phyloP scores from a whole-genome alignment of 2,888 invertebrate species.

The Leptopterna dolabrata region DNA sequence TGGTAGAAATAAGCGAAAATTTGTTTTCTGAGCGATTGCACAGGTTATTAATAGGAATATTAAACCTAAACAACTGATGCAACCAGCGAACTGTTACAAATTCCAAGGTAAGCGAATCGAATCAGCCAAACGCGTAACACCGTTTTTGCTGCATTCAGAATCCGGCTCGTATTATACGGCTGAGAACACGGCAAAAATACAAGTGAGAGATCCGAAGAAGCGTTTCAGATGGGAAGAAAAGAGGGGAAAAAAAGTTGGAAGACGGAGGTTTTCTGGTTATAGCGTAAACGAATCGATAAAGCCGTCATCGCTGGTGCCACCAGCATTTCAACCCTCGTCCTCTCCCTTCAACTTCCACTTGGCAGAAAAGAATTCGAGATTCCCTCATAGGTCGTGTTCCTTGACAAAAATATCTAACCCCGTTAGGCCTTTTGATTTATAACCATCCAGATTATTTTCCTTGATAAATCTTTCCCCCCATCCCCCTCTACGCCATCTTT shows the following conservation, averaged over 20 bases:
- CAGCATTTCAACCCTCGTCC: not conserved
- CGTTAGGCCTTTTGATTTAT: slow-evolving; percentile 12
- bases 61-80: not conserved
- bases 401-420: slow-evolving; percentile 16
- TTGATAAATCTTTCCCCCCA: not conserved
- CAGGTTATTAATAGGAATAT: not conserved
- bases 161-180: not conserved
- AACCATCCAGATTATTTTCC: slow-evolving; percentile 16
- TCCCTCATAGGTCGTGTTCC: not conserved
- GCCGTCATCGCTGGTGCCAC: slow-evolving; percentile 17
- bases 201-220: not conserved
- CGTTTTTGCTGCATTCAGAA: not conserved
- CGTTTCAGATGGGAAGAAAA: not conserved
- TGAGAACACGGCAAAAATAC: not conserved
- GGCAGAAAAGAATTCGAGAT: not conserved
- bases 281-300: slow-evolving; percentile 26
- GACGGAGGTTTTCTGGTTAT: not conserved
- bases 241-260: not conserved
- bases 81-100: too few relatives aligned
- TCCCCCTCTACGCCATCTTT: not conserved
- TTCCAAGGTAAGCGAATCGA: too few relatives aligned
- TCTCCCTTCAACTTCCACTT: not conserved
- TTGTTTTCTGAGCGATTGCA: not conserved
- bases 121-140: too few relatives aligned
- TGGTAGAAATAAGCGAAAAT: too few relatives aligned